Conservation (phyloP, 2,888 invertebrate genomes). For the Limenitis camilla region DNA sequence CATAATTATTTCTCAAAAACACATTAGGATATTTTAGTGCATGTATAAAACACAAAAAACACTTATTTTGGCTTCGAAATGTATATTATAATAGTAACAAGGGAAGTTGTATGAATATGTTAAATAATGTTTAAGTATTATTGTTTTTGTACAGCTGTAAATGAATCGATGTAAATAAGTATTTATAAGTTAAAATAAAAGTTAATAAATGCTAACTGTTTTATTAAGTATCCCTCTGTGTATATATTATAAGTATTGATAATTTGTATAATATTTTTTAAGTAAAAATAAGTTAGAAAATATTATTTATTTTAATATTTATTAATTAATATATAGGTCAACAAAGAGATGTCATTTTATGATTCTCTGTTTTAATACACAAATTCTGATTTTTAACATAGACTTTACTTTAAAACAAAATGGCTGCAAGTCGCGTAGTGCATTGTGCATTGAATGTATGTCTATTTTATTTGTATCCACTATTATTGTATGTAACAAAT, state of each 20-base stretch:
- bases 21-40: slow-evolving; percentile 19
- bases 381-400: too few species aligned
- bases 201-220: slow-evolving; percentile 50
- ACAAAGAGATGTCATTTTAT: too few species aligned
- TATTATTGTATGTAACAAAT: too few species aligned
- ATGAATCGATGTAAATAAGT: slow-evolving; percentile 54
- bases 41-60: slow-evolving; percentile 7
- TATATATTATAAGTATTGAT: neutral
- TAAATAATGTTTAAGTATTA: slow-evolving; percentile 20
- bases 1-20: slow-evolving; percentile 36
- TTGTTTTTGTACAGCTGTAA: slow-evolving; percentile 27
- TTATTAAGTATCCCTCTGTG: slow-evolving; percentile 45
- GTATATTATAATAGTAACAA: neutral
- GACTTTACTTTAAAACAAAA: too few species aligned
- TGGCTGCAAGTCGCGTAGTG: too few species aligned
- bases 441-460: too few species aligned
- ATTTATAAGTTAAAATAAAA: slow-evolving; percentile 60
- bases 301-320: too few species aligned
- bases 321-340: too few species aligned
- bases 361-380: too few species aligned
- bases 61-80: neutral
- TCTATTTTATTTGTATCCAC: too few species aligned
- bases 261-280: slow-evolving; percentile 1
- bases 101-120: slow-evolving; percentile 2
- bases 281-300: slow-evolving; percentile 24